Evolutionary conservation across 2,113 vertebrate genomes (phyloP).

Genomic region (Alligator sinensis): DNA sequence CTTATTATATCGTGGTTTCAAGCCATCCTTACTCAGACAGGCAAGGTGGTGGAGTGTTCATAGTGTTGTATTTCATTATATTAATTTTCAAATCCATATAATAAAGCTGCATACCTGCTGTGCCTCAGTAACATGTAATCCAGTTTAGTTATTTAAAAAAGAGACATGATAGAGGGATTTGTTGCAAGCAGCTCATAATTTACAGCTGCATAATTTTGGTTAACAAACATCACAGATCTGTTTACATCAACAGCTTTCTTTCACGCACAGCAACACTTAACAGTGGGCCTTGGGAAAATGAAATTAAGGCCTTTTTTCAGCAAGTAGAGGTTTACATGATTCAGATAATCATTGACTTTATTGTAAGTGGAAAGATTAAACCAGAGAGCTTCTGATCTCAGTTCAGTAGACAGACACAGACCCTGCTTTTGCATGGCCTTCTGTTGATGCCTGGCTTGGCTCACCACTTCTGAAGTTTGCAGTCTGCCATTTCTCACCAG

Average conservation of each 20-base stretch:
- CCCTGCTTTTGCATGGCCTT: neutral
- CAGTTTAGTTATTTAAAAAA: neutral
- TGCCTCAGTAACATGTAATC: slow-evolving; percentile 25
- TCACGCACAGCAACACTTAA: slow-evolving; percentile 35
- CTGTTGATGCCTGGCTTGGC: neutral
- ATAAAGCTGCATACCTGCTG: slow-evolving; percentile 48
- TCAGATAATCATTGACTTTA: neutral
- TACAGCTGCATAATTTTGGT: neutral
- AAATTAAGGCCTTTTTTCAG: slow-evolving; percentile 38
- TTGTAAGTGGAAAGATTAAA: slow-evolving; percentile 23
- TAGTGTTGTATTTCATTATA: neutral
- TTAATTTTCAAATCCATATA: slow-evolving; percentile 4
- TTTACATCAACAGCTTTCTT: slow-evolving; percentile 47
- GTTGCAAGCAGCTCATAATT: neutral
- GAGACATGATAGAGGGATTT: neutral
- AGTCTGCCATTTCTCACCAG: neutral
- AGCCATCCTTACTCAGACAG: neutral
- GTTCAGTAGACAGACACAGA: slow-evolving; percentile 2
- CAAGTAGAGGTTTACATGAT: slow-evolving; percentile 48
- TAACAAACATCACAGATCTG: slow-evolving; percentile 11
- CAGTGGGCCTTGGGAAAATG: slow-evolving; percentile 51
- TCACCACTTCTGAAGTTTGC: neutral
- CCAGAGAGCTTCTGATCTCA: slow-evolving; percentile 22
- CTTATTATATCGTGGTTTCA: neutral
- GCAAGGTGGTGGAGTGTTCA: neutral